Base-by-base conservation (phyloP, 2,113 vertebrate species). In the Sphaerodactylus townsendi region DNA sequence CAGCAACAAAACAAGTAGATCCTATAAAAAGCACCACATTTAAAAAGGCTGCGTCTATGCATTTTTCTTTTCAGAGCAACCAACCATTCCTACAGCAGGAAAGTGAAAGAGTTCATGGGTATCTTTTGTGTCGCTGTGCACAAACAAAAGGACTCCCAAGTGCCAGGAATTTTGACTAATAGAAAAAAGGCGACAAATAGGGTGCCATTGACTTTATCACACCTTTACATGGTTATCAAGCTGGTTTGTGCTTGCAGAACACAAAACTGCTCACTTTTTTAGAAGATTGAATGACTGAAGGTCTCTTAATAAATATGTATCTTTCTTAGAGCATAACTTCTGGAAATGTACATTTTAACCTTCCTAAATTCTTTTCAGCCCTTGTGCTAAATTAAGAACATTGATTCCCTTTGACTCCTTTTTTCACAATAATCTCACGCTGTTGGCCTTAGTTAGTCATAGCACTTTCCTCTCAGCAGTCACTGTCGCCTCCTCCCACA, bases 51-150 rank as follows among this genome's bases (percentile, higher is more conserved):
- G 0, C 66, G 85, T 89, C 33, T 3, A 44, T 65, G 19, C 7
- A 7, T 14, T 15, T 5, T 46, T 80, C 75, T 48, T 83, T 23
- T 90, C 64, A 85, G 41, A 83, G 13, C 14, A 81, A 25, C 82
- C 15, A 37, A 30, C 41, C 5, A 0, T 86, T 77, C 2, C 10
- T 15, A 77, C 15, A 85, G 69, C 1, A 48, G 33, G n/a, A 37
- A 28, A 15, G 70, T 75, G 25, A 83, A 73, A 82, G 87, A 21
- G 0, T 33, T 68, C 5, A 77, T 73, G 33, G 2, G 65, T 21
- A 85, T 88, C 79, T 23, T 0, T 28, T 89, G 1, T 35, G 2
- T 62, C 2, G 70, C 15, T 53, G 7, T 75, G 41, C 50, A 85
- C 66, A 82, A 82, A 77, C 2, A 80, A 86, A 77, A 85, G 59